Evolutionary conservation across 2,797 vertebrate genomes (phyloP), one percentile per base, ranked within the genome.

Genomic region (Pogonophryne albipinna): DNA sequence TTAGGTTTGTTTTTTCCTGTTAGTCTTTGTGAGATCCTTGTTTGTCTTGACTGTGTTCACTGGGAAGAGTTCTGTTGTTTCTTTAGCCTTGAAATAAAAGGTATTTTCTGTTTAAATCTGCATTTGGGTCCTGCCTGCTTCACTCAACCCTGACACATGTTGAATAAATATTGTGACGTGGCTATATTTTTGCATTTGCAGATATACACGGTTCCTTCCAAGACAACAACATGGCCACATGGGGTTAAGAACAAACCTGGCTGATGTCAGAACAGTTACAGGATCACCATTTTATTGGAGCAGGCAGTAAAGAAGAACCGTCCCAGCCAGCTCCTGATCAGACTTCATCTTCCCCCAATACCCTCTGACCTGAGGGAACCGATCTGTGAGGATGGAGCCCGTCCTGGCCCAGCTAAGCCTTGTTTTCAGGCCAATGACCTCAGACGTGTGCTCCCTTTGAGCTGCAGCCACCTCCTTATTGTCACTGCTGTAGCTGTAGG

Each of bases 401-500:
- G 76, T 61, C 78, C 71, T 3, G 44, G 17, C 49, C 6, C 19
- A 85, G 88, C 87, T 88, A 89, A 86, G 85, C 83, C 85, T 71
- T 83, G 78, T 76, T 89, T 85, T 89, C 85, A 82, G 83, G 70
- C 71, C 57, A 31, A 83, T 88, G 86, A 88, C 75, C 69, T 78
- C 65, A 13, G 46, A 66, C 51, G 19, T 20, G 2, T n/a, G 17
- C 61, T 67, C 46, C 0, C 20, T 78, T 64, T 67, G 61, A 71
- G 67, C 76, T 2, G 20, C 69, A 44, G 66, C 73, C 65, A n/a
- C 70, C 57, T 67, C 58, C 67, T 65, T 1, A 2, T 8, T n/a
- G 62, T 61, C 10, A 17, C 46, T 15, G 62, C 63, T 64, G 64
- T 10, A 12, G 66, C 52, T 63, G 50, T 44, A 23, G 57, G 45